A percentile compares a stretch with the other conserved stretches of the same genome.
phyloP scores from a whole-genome alignment of 2,113 vertebrate genomes.

The Odocoileus virginianus region DNA sequence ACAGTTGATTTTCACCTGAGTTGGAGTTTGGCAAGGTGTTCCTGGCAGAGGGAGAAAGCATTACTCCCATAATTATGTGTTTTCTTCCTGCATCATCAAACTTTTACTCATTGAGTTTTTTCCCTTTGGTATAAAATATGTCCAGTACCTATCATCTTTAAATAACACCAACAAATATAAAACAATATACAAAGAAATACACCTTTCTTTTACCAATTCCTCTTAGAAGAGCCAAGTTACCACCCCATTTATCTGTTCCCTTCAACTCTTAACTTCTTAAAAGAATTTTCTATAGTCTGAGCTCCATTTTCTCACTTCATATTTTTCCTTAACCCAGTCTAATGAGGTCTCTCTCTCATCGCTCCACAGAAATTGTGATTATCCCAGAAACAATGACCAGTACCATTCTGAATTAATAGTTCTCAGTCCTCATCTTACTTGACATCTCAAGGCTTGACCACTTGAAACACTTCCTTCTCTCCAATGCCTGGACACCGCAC shows the following conservation, averaged over 20 bases:
- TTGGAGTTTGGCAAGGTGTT: neutral
- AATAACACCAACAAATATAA: neutral
- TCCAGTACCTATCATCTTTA: neutral
- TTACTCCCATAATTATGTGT: neutral
- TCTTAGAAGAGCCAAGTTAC: neutral
- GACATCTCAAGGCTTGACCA: neutral
- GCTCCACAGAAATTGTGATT: neutral
- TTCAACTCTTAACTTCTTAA: neutral
- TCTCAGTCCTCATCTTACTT: neutral
- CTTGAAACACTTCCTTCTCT: neutral
- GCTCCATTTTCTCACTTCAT: neutral
- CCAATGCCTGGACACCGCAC: neutral
- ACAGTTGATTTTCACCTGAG: neutral
- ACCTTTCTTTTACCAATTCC: neutral
- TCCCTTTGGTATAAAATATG: neutral
- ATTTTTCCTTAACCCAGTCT: neutral
- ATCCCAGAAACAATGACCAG: neutral
- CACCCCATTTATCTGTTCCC: neutral
- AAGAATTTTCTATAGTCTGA: neutral
- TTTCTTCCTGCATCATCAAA: neutral
- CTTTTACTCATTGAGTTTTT: neutral
- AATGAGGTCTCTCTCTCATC: neutral
- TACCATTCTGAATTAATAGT: neutral
- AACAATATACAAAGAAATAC: neutral
- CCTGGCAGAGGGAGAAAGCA: neutral